Conservation (phyloP, 2,113 vertebrate genomes). For the Bujurquina vittata region DNA sequence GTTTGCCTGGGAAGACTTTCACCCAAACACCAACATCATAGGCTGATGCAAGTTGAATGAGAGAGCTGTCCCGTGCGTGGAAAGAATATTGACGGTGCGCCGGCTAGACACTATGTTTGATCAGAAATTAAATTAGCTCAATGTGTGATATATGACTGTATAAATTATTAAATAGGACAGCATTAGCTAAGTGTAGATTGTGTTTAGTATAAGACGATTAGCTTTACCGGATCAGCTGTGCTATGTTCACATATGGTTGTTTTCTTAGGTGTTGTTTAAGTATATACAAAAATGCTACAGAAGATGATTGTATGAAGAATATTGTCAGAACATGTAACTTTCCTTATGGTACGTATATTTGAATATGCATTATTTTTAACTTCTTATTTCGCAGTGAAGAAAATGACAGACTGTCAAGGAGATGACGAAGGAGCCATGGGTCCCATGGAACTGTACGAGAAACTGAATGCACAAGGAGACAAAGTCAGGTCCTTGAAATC, state of each 20-base stretch:
- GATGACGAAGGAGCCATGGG: constrained; percentile 67
- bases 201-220: not conserved
- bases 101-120: not conserved
- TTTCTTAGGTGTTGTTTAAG: not conserved
- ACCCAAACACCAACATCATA: constrained; percentile 22
- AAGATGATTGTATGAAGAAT: not conserved
- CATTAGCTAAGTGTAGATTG: not conserved
- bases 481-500: constrained; percentile 86
- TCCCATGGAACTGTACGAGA: constrained; percentile 85
- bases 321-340: not conserved
- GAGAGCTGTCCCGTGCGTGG: constrained; percentile 17
- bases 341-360: not conserved
- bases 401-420: constrained; percentile 81
- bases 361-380: not conserved
- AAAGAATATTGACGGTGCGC: constrained; percentile 43
- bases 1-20: constrained; percentile 45
- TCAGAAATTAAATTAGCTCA: rapidly evolving
- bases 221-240: constrained; percentile 6
- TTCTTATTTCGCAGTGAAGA: constrained; percentile 47
- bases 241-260: constrained; percentile 39
- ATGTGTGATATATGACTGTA: not conserved
- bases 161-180: not conserved
- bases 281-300: not conserved
- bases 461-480: constrained; percentile 86
- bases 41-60: constrained; percentile 80